Conservation (phyloP, 2,113 vertebrate species). For the Phylloscopus trochiloides region DNA sequence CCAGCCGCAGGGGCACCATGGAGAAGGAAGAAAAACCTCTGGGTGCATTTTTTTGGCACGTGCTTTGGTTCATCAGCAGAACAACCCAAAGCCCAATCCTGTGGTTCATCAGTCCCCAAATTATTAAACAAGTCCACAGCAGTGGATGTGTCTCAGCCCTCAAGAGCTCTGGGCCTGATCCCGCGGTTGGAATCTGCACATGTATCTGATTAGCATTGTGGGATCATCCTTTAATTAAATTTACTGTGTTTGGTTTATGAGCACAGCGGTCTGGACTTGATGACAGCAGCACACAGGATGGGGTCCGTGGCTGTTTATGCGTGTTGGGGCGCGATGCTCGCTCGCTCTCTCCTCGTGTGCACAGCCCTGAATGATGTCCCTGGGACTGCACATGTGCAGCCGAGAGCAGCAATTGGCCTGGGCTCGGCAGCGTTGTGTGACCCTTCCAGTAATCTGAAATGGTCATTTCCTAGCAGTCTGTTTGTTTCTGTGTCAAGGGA, state of each 20-base stretch:
- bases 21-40: not conserved
- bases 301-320: not conserved
- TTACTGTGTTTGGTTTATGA: constrained; percentile 37
- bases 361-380: not conserved
- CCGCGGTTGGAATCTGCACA: not conserved
- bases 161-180: not conserved
- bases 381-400: not conserved
- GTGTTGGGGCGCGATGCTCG: rapidly evolving
- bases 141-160: not conserved
- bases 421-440: not conserved
- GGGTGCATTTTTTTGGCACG: not conserved
- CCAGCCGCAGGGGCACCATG: not conserved
- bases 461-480: constrained; percentile 65
- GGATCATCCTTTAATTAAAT: constrained; percentile 49
- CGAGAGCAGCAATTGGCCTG: not conserved
- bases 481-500: constrained; percentile 61
- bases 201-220: constrained; percentile 9
- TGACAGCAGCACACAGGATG: constrained; percentile 48
- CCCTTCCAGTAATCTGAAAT: constrained; percentile 57
- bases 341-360: not conserved
- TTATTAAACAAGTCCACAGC: not conserved
- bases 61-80: not conserved
- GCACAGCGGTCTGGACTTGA: not conserved
- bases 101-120: not conserved
- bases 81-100: not conserved